phyloP scores from a whole-genome alignment of 2,113 vertebrate species.

The Solenodon paradoxus region DNA sequence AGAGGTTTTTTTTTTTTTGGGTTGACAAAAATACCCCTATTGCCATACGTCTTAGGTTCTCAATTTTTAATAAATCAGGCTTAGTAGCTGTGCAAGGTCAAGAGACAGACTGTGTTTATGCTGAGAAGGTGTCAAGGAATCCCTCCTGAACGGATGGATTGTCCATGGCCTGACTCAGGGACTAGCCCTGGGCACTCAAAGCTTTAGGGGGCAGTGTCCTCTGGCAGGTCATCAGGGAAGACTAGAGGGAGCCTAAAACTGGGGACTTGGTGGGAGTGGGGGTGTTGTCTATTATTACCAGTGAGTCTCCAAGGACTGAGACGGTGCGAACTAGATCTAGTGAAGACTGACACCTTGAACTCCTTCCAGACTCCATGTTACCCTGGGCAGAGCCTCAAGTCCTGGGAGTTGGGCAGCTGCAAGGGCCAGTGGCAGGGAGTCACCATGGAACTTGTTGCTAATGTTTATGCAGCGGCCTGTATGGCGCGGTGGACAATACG shows the following conservation, averaged over 20 bases:
- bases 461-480: conserved; percentile 65
- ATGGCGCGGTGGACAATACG: conserved; percentile 54
- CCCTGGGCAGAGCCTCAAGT: conserved; percentile 69
- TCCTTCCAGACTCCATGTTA: conserved; percentile 56
- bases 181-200: not conserved
- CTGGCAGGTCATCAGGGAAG: not conserved
- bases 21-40: conserved; percentile 58
- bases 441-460: conserved; percentile 70
- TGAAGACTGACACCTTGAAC: conserved; percentile 65
- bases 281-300: not conserved
- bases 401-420: conserved; percentile 57
- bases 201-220: not conserved
- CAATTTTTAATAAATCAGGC: conserved; percentile 58
- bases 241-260: not conserved
- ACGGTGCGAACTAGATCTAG: conserved; percentile 43
- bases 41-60: conserved; percentile 39
- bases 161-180: conserved; percentile 4
- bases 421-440: conserved; percentile 62
- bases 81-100: conserved; percentile 49
- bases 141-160: conserved; percentile 41
- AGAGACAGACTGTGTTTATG: conserved; percentile 46
- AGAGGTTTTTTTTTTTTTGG: conserved; percentile 18
- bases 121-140: conserved; percentile 15
- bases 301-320: conserved; percentile 36
- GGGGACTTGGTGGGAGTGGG: not conserved